Base-by-base conservation (phyloP, 2,797 vertebrate genomes). In the Peromyscus melanophrys region DNA sequence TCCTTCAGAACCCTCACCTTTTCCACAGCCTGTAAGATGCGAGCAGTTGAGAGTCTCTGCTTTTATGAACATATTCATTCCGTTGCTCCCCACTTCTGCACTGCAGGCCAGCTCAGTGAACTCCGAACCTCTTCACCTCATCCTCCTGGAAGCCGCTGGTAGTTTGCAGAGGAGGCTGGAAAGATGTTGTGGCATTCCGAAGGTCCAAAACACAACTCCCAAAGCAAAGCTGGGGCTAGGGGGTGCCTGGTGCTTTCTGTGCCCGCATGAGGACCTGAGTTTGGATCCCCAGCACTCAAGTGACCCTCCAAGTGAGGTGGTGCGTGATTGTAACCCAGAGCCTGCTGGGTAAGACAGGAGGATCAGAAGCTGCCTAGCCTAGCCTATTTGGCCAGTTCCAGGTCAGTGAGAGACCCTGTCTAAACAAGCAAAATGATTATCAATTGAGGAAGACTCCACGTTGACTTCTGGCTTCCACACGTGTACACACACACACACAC, bases 151-250 rank as follows among this genome's bases (percentile, higher is more conserved):
- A 92, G 37, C 84, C 46, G 52, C 92, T 87, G 92, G 65, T 65
- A 86, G 65, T 85, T 89, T 85, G 55, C 59, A 55, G 55, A 96
- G 61, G 86, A 92, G 27, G 19, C 82, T 34, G 3, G 87, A 55
- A 82, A 19, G 21, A 17, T 52, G 55, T n/a, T 27, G 69, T 21
- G 19, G 57, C 65, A 88, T 71, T 31, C 8, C 87, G 43, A 88
- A 89, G 8, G 46, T 59, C 49, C 80, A 49, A 94, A 92, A 55
- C 75, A 89, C 77, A 67, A 29, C 82, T 76, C 61, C 25, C 67
- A 93, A 31, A 34, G 34, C 4, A 3, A 94, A 80, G 14, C 23
- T 2, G 8, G 25, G n/a, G 17, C 55, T 57, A 3, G 17, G 17
- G 57, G 71, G 34, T 43, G 25, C 1, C 9, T 73, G 57, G 65